Conservation (phyloP, 2,113 vertebrate genomes). For the Uropsilus gracilis region DNA sequence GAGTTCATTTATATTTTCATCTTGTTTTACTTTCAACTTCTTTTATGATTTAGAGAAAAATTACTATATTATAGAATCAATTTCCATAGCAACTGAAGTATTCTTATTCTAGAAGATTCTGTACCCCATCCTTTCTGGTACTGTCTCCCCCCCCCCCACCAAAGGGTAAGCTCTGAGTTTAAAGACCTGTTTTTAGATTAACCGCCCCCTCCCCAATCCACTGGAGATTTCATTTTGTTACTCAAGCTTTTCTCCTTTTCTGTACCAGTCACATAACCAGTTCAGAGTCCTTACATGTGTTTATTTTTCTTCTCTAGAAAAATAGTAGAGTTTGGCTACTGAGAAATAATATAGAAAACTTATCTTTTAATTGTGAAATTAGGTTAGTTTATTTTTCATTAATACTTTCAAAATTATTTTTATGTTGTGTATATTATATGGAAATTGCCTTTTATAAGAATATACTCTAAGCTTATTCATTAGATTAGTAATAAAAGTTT, state of each 20-base stretch:
- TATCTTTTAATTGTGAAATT: not conserved
- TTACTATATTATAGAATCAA: not conserved
- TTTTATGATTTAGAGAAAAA: not conserved
- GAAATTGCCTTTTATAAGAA: not conserved
- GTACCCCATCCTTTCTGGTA: too few relatives aligned
- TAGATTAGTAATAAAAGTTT: not conserved
- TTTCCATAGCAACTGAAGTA: not conserved
- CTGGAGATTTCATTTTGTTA: not conserved
- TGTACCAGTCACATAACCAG: not conserved
- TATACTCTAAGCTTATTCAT: not conserved
- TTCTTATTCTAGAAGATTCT: not conserved
- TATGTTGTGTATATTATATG: not conserved
- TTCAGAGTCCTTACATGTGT: not conserved
- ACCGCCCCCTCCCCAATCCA: fast-evolving
- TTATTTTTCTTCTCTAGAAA: not conserved
- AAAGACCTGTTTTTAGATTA: not conserved
- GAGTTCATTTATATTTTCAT: too few relatives aligned
- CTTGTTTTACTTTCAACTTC: not conserved
- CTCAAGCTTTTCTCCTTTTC: not conserved
- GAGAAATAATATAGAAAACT: not conserved
- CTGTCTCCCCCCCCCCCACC: fast-evolving
- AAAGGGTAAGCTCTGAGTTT: not conserved
- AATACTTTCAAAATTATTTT: not conserved
- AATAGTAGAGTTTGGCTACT: not conserved
- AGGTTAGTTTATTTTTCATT: not conserved